These are phyloP conservation scores for Marmota monax DNA, from an alignment of 2,113 vertebrate genomes.

Conservation along the genomic window DNA sequence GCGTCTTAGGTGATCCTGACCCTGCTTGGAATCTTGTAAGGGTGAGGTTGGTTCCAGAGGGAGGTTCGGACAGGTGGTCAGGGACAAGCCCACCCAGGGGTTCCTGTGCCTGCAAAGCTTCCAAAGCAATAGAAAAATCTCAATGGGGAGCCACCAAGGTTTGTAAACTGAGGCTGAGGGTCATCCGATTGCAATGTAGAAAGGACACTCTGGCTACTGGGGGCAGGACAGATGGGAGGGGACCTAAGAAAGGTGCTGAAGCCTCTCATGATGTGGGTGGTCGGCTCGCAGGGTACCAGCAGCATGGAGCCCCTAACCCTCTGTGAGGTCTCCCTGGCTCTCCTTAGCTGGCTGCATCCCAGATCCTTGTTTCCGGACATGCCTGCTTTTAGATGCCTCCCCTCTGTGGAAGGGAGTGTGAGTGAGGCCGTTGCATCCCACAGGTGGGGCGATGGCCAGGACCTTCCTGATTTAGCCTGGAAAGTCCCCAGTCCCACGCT, in stretches of 20 bases:
- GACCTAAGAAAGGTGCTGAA: neutral
- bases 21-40: neutral
- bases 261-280: neutral
- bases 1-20: too few relatives aligned
- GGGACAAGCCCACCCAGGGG: too few relatives aligned
- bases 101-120: neutral
- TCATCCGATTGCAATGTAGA: too few relatives aligned
- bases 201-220: neutral
- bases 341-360: neutral
- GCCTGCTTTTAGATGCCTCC: neutral
- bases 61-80: neutral
- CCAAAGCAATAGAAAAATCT: neutral
- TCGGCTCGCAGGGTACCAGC: neutral
- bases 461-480: neutral
- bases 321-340: neutral
- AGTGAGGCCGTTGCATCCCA: neutral
- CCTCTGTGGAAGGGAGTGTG: rapidly evolving
- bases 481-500: neutral
- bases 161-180: neutral
- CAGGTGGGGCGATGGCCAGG: neutral
- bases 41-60: neutral
- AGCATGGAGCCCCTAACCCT: neutral
- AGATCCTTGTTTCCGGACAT: neutral
- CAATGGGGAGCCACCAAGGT: neutral
- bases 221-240: neutral